Conservation (phyloP, 2,797 vertebrate species). For the Pantherophis alleghaniensis region DNA sequence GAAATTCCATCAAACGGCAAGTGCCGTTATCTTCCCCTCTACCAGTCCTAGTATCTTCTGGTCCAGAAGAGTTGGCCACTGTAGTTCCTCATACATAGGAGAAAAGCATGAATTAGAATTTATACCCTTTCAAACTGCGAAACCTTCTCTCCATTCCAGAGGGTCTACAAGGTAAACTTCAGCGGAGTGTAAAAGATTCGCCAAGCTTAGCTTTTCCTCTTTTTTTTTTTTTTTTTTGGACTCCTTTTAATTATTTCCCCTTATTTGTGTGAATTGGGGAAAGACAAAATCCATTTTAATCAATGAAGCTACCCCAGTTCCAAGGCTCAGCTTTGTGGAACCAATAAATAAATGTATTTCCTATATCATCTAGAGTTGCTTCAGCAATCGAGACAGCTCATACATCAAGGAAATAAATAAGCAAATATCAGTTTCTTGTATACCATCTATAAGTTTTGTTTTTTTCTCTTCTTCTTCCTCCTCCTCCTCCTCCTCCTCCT, state of each 20-base stretch:
- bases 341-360: background rate
- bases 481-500: too few species aligned
- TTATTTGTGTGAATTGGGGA: background rate
- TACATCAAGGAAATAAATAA: background rate
- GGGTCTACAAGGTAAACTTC: background rate
- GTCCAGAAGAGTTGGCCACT: accelerated
- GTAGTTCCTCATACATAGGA: background rate
- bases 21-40: background rate
- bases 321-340: background rate
- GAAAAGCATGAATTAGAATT: background rate
- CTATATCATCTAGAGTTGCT: background rate
- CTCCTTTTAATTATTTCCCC: background rate
- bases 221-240: background rate
- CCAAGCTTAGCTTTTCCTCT: too few species aligned
- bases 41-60: background rate
- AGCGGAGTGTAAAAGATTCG: background rate
- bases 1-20: background rate
- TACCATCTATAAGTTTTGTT: background rate
- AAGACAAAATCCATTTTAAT: background rate
- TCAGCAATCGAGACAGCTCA: background rate
- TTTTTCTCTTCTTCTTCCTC: background rate
- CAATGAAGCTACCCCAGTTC: background rate
- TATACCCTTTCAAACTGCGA: background rate
- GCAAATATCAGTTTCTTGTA: background rate
- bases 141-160: background rate